Percentiles rank a stretch among this genome's conserved stretches.
Conservation (phyloP, 2,113 vertebrate genomes). For the Holacanthus passer region DNA sequence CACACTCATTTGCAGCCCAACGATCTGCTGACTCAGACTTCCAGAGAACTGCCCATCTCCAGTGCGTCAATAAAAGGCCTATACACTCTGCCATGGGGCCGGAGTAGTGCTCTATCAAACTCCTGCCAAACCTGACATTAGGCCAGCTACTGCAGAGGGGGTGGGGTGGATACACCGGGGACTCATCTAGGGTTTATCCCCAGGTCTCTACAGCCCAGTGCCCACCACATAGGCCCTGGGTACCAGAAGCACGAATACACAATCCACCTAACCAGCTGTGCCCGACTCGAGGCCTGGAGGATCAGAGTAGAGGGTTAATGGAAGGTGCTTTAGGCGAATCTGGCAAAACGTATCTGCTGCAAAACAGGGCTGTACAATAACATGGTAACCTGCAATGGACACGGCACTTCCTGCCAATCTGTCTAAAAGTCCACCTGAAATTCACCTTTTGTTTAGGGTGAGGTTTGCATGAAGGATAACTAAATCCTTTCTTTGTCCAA, state of each 20-base stretch:
- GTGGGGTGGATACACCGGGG: constrained; percentile 82
- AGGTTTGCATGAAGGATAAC: background rate
- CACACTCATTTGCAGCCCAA: constrained; percentile 61
- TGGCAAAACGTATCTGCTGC: constrained; percentile 43
- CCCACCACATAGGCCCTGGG: constrained; percentile 61
- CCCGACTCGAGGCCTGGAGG: constrained; percentile 29
- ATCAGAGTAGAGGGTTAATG: constrained; percentile 57
- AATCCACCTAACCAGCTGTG: constrained; percentile 73
- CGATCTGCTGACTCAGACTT: constrained; percentile 79
- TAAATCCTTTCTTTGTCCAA: background rate
- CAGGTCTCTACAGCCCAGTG: constrained; percentile 66
- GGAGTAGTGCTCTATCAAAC: constrained; percentile 72
- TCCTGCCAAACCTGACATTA: constrained; percentile 62
- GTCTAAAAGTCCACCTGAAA: background rate
- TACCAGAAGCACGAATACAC: constrained; percentile 58
- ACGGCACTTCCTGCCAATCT: constrained; percentile 11
- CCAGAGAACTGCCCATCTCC: constrained; percentile 69
- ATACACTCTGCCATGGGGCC: constrained; percentile 55
- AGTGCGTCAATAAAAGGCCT: constrained; percentile 73
- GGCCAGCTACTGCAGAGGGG: constrained; percentile 83
- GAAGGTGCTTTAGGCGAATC: constrained; percentile 51
- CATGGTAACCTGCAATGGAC: background rate
- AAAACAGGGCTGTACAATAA: constrained; percentile 18
- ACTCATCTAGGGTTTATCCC: constrained; percentile 59
- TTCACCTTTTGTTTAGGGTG: background rate